Percentiles rank a stretch among this genome's conserved stretches.
Conservation (phyloP, 2,113 vertebrate genomes). For the Nothoprocta pentlandii region DNA sequence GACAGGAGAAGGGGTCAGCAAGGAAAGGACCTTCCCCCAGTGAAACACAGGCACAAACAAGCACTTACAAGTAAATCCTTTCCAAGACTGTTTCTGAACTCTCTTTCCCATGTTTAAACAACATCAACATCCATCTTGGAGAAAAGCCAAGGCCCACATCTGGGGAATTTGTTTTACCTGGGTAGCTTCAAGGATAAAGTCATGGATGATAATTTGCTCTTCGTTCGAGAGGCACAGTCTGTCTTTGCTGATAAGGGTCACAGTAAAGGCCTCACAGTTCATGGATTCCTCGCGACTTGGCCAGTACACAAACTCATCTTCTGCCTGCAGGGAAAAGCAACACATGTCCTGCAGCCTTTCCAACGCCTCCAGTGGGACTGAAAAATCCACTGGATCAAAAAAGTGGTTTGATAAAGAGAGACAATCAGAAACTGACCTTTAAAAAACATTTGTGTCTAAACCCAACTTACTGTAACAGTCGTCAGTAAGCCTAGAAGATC, state of each 20-base stretch:
- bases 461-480: background rate
- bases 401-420: slow-evolving; percentile 38
- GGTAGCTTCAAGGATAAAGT: slow-evolving; percentile 99
- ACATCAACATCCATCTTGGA: background rate
- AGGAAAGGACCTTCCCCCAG: background rate
- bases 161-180: slow-evolving; percentile 83
- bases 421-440: slow-evolving; percentile 35
- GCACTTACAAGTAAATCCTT: background rate
- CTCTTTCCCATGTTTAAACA: background rate
- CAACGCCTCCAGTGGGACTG: background rate
- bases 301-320: slow-evolving; percentile 99
- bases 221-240: slow-evolving; percentile 98
- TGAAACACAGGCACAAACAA: background rate
- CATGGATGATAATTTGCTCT: slow-evolving; percentile 99
- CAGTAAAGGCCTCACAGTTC: slow-evolving; percentile 98
- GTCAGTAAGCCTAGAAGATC: background rate
- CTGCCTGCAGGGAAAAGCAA: slow-evolving; percentile 83
- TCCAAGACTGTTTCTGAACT: background rate
- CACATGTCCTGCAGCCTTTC: background rate
- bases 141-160: background rate
- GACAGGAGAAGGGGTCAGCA: background rate
- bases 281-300: slow-evolving; percentile 98
- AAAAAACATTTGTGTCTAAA: slow-evolving; percentile 12
- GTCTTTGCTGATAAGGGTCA: slow-evolving; percentile 99
- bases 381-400: slow-evolving; percentile 65